Conservation (phyloP, 2,797 vertebrate species). For the Dallia pectoralis region DNA sequence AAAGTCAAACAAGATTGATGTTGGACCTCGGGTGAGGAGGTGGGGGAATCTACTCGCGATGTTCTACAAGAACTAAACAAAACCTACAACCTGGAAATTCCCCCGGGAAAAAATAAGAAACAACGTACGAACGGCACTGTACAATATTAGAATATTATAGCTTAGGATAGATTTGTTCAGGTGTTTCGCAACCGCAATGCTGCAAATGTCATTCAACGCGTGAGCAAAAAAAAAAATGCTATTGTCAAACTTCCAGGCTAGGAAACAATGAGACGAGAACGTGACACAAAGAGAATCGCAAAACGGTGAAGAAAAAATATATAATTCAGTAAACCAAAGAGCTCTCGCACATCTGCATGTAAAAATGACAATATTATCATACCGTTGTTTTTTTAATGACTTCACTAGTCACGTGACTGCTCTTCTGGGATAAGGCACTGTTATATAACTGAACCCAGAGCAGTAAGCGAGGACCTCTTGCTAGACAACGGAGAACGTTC, state of each 20-base stretch:
- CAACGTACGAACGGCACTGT: conserved; percentile 16
- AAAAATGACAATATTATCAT: conserved; percentile 20
- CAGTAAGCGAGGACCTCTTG: conserved; percentile 42
- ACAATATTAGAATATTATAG: conserved; percentile 37
- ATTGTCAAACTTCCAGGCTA: conserved; percentile 26
- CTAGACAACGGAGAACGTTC: conserved; percentile 43
- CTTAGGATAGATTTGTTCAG: conserved; percentile 43
- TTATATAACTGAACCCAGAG: conserved; percentile 53
- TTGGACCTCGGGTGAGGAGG: conserved; percentile 31
- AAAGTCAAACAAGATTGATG: conserved; percentile 34
- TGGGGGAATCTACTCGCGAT: conserved; percentile 27
- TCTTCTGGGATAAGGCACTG: conserved; percentile 70
- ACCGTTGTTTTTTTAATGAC: conserved; percentile 16
- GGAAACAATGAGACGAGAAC: conserved; percentile 28
- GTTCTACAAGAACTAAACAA: conserved; percentile 46
- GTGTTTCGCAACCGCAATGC: conserved; percentile 22
- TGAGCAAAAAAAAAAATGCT: conserved; percentile 49
- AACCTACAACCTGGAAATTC: conserved; percentile 28
- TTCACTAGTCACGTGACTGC: conserved; percentile 24
- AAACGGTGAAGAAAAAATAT: conserved; percentile 31
- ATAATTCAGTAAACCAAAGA: conserved; percentile 26
- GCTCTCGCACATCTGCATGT: background rate
- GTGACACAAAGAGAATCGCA: conserved; percentile 55
- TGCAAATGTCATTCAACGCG: conserved; percentile 6
- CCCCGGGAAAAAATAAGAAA: background rate